These are phyloP conservation scores for Leptopilina myrica DNA, from an alignment of 2,888 invertebrate species.

Conservation along the genomic window DNA sequence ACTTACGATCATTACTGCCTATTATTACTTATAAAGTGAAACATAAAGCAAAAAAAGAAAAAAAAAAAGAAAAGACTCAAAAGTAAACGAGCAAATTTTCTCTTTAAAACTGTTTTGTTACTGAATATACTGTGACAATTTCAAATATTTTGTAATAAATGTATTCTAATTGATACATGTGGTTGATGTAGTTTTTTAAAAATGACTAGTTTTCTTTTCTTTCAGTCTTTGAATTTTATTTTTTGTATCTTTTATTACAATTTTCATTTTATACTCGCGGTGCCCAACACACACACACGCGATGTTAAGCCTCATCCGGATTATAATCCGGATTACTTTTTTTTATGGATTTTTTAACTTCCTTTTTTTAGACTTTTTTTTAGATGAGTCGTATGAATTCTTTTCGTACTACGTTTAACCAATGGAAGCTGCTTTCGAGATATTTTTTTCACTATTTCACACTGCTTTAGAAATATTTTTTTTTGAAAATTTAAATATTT, in stretches of 20 bases:
- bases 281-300: slow-evolving; percentile 60
- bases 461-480: too few species aligned
- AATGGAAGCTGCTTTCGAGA: background rate
- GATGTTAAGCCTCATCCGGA: slow-evolving; percentile 74
- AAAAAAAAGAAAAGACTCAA: slow-evolving; percentile 3
- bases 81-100: slow-evolving; percentile 21
- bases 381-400: slow-evolving; percentile 61
- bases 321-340: slow-evolving; percentile 68
- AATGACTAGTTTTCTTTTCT: slow-evolving; percentile 46
- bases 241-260: slow-evolving; percentile 51
- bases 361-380: slow-evolving; percentile 56
- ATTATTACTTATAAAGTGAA: slow-evolving; percentile 36
- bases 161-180: slow-evolving; percentile 62
- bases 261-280: slow-evolving; percentile 43
- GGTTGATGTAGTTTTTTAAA: background rate
- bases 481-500: too few species aligned
- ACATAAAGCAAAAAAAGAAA: background rate
- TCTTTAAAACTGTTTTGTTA: slow-evolving; percentile 25
- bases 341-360: slow-evolving; percentile 67
- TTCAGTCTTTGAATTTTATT: slow-evolving; percentile 32
- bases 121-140: slow-evolving; percentile 52
- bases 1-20: slow-evolving; percentile 18
- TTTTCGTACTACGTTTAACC: slow-evolving; percentile 46
- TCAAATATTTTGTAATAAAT: slow-evolving; percentile 73
- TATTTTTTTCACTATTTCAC: too few species aligned